Base-by-base conservation (phyloP, 1,140 invertebrate species). In the Chelonus insularis region DNA sequence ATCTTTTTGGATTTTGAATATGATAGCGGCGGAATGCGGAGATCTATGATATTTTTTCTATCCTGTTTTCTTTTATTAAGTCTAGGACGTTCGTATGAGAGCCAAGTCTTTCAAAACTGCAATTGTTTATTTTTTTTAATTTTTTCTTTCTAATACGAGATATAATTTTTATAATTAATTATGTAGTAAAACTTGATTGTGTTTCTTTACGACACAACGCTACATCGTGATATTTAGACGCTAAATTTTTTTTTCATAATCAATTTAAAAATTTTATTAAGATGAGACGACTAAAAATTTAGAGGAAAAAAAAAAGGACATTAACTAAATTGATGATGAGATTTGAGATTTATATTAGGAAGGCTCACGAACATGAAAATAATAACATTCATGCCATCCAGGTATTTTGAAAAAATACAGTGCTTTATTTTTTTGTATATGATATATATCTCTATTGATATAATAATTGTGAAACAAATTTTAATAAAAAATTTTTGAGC, bases 211-310 rank as follows among this genome's bases (percentile, higher is more conserved):
- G 37, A 69, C 55, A 58, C 67, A 60, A 62, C 36, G 63, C n/a
- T n/a, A 67, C 62, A 72, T 72, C 72, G 76, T 79, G 78, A 79
- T 80, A 80, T 78, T 78, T 77, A 77, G 72, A 72, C 62, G 68
- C 69, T 78, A 74, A 77, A 73, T 67, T 68, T 66, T 52, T 66
- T 68, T 64, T 47, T 47, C 16, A 56, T 39, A 55, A 41, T 64
- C n/a, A n/a, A n/a, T n/a, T n/a, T n/a, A n/a, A n/a, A n/a, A n/a
- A n/a, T n/a, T n/a, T n/a, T n/a, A n/a, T n/a, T n/a, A n/a, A n/a
- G n/a, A n/a, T n/a, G n/a, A n/a, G n/a, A n/a, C n/a, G n/a, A n/a
- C n/a, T n/a, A n/a, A n/a, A n/a, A n/a, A n/a, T n/a, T n/a, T n/a
- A n/a, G n/a, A n/a, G n/a, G n/a, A n/a, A n/a, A n/a, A n/a, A n/a